These are phyloP conservation scores for Neelides sp. DNA, from an alignment of 1,140 invertebrate genomes.

Conservation along the genomic window DNA sequence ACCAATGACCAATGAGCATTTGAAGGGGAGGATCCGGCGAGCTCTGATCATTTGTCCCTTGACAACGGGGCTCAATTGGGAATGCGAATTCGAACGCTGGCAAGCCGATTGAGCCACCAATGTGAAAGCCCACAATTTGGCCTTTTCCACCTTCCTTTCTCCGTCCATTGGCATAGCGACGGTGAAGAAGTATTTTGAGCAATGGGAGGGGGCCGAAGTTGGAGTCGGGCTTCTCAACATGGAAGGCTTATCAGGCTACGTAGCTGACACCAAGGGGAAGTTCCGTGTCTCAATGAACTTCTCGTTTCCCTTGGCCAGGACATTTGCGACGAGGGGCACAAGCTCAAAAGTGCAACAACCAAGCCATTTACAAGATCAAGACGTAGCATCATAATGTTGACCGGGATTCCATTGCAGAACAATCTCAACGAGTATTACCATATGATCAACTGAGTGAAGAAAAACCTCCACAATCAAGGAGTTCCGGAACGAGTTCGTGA, in stretches of 20 bases:
- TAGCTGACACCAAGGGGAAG: background rate
- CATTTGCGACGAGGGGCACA: background rate
- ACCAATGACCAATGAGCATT: slow-evolving; percentile 61
- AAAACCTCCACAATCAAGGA: slow-evolving; percentile 80
- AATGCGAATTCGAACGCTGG: slow-evolving; percentile 81
- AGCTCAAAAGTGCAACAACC: background rate
- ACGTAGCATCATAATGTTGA: slow-evolving; percentile 66
- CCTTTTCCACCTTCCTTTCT: no score
- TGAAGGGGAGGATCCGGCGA: slow-evolving; percentile 51
- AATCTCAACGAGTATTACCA: slow-evolving; percentile 67
- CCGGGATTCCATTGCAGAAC: slow-evolving; percentile 90
- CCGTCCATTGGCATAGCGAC: no score
- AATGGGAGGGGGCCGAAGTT: background rate
- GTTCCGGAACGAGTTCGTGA: slow-evolving; percentile 59
- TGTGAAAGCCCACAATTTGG: no score
- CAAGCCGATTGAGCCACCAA: slow-evolving; percentile 45
- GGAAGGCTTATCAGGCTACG: background rate
- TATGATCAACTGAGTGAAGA: slow-evolving; percentile 88
- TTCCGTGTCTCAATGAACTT: background rate
- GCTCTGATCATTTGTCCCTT: slow-evolving; percentile 81
- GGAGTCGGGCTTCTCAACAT: background rate
- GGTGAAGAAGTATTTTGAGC: background rate
- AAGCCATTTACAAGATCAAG: slow-evolving; percentile 43
- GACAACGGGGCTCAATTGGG: slow-evolving; percentile 91
- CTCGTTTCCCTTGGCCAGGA: background rate